phyloP scores from a whole-genome alignment of 2,888 invertebrate species.

The Chydorus sphaericus region DNA sequence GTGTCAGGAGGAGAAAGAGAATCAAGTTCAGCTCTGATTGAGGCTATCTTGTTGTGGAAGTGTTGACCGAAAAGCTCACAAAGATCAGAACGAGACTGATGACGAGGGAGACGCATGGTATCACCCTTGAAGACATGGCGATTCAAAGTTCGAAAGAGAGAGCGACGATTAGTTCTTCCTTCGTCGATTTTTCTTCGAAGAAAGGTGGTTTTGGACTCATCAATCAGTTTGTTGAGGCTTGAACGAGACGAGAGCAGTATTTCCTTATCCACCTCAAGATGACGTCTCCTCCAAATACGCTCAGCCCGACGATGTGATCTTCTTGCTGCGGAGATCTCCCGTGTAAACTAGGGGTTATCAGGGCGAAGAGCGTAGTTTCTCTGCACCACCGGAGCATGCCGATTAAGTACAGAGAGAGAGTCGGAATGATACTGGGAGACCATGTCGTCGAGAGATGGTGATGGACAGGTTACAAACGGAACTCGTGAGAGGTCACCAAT shows the following conservation, averaged over 20 bases:
- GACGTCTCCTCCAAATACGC: background rate
- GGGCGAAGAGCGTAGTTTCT: background rate
- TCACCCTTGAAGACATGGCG: no score
- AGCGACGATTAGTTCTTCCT: no score
- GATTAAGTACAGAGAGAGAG: background rate
- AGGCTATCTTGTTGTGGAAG: no score
- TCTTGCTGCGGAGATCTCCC: background rate
- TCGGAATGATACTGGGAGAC: background rate
- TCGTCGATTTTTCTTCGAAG: background rate
- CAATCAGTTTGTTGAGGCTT: background rate
- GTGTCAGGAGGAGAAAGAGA: no score
- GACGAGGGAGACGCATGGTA: no score
- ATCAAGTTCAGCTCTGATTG: no score
- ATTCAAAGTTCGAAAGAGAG: no score
- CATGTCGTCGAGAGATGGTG: background rate
- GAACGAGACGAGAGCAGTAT: background rate
- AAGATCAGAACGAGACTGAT: no score
- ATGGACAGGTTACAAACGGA: background rate
- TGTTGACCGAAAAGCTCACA: no score
- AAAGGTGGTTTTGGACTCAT: background rate
- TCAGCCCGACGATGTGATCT: background rate
- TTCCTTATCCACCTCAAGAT: background rate
- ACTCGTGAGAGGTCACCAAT: background rate
- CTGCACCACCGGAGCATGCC: background rate
- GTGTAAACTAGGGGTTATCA: background rate